Percentiles rank a stretch among this genome's conserved stretches.
phyloP scores from a whole-genome alignment of 2,888 invertebrate species.

The Acrocera orbiculus region DNA sequence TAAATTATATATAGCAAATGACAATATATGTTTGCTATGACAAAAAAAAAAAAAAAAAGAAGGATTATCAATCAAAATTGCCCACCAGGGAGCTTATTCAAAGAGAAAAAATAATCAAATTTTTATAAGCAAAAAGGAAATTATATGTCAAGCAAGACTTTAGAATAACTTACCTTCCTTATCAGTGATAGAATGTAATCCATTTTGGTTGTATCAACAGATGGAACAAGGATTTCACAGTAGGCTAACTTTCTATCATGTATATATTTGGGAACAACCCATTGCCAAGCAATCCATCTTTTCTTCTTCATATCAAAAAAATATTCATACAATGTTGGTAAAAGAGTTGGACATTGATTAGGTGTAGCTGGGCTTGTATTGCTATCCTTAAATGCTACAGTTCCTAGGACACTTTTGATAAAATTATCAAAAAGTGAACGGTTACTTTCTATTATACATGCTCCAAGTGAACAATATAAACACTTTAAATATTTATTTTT shows the following conservation, averaged over 20 bases:
- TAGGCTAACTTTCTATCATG: conserved; percentile 55
- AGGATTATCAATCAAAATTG: too few relatives aligned
- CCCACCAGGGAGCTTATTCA: too few relatives aligned
- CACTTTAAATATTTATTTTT: conserved; percentile 37
- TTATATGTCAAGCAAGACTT: too few relatives aligned
- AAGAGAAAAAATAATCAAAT: too few relatives aligned
- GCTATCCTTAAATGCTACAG: conserved; percentile 51
- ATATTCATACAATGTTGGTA: conserved; percentile 65
- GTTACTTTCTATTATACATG: conserved; percentile 49
- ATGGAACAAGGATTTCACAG: conserved; percentile 75
- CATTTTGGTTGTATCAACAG: conserved; percentile 67
- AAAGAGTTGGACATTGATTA: conserved; percentile 56
- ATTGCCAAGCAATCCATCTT: conserved; percentile 73
- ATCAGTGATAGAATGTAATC: conserved; percentile 62
- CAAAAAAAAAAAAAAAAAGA: too few relatives aligned
- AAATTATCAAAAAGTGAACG: conserved; percentile 59
- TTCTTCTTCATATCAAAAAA: conserved; percentile 47
- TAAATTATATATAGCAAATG: too few relatives aligned
- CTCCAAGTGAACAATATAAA: conserved; percentile 73
- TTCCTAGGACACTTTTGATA: conserved; percentile 50
- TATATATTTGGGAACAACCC: conserved; percentile 55
- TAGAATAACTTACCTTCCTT: conserved; percentile 50
- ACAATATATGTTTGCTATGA: too few relatives aligned
- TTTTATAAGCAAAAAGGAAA: too few relatives aligned
- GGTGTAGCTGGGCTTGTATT: conserved; percentile 41